Evolutionary conservation across 2,888 invertebrate genomes (phyloP), one percentile per base, ranked within the genome.

Genomic region (Geotrupes spiniger): DNA sequence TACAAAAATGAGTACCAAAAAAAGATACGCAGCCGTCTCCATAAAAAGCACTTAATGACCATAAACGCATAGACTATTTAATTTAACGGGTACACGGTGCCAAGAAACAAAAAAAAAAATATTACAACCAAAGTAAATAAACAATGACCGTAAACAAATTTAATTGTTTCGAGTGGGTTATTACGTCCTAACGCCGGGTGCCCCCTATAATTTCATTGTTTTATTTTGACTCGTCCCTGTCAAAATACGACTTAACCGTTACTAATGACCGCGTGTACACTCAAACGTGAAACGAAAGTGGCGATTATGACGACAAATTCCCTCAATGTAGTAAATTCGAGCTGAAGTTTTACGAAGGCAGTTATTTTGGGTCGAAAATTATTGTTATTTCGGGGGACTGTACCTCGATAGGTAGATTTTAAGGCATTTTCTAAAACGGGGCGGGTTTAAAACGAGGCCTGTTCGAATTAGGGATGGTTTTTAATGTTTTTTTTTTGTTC

Each of bases 391-490:
- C 4, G 2, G 12, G 5, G 2, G 33, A 33, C 12, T 33, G 33
- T 33, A 33, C 33, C 33, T 3, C 6, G 21, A 21, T 21, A 21
- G 21, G 21, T 21, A 21, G 21, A 21, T 4, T 33, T 33, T 1
- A 14, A 33, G 6, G 12, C 15, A 33, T 10, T 33, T 33, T 33
- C 33, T 6, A 33, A 33, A 33, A 38, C n/a, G n/a, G 42, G 48
- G 48, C 37, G 37, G 42, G 39, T 21, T 38, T 29, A 27, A 16
- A n/a, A 29, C 16, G 28, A 26, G 29, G 28, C 36, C 44, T 52
- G 56, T 50, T 49, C 56, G 53, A 60, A 61, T 59, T 61, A 60
- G 61, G 62, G 62, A 59, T 58, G 56, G 58, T 60, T 60, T 61
- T 57, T 59, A 55, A 56, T 59, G 54, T 58, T 59, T 58, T 51